Percentiles rank a stretch among this genome's conserved stretches.
Evolutionary conservation across 2,888 invertebrate species (phyloP).

Genomic region (Epinotia bilunana): DNA sequence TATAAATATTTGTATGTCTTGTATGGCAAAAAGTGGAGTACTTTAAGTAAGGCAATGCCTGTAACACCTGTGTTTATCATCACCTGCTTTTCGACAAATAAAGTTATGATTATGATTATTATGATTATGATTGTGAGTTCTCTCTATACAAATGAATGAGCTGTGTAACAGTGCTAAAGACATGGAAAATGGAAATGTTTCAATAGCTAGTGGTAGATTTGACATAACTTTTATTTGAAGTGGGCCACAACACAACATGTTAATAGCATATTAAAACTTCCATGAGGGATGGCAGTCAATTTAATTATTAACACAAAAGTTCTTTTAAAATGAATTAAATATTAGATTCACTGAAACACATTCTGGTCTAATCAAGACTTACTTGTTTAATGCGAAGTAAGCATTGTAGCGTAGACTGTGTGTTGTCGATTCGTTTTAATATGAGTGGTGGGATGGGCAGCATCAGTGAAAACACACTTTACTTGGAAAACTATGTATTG

Average conservation of each 20-base stretch:
- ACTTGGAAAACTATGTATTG: no score
- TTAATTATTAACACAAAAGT: slow-evolving; percentile 10
- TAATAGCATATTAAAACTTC: background rate
- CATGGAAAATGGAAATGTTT: background rate
- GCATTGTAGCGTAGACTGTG: no score
- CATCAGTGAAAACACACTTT: no score
- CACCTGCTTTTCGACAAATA: no score
- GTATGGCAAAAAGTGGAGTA: no score
- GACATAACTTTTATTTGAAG: background rate
- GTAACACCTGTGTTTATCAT: no score
- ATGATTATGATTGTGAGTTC: no score
- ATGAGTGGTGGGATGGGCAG: no score
- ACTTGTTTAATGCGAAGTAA: slow-evolving; percentile 37
- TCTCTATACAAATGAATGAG: slow-evolving; percentile 55
- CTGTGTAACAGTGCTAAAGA: slow-evolving; percentile 51
- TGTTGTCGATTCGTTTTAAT: no score
- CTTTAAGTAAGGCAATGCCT: no score
- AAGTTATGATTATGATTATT: no score
- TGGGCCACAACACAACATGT: background rate
- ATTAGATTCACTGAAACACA: slow-evolving; percentile 23
- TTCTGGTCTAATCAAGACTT: slow-evolving; percentile 28
- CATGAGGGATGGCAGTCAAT: background rate
- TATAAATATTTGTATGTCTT: no score
- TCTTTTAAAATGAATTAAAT: background rate
- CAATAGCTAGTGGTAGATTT: background rate